Conservation (phyloP, 2,113 vertebrate genomes). For the Ictalurus punctatus region DNA sequence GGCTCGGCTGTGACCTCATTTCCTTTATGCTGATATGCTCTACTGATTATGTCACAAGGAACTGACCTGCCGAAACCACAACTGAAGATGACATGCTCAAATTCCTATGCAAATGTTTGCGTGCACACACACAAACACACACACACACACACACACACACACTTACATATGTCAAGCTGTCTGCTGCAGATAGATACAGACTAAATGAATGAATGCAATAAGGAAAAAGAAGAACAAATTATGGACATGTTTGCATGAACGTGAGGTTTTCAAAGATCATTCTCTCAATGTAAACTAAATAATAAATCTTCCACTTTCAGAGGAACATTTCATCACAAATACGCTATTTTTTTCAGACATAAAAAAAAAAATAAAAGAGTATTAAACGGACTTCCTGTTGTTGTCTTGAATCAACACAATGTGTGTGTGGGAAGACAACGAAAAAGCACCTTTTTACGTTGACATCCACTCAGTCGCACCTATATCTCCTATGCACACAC, state of each 20-base stretch:
- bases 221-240: background rate
- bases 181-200: background rate
- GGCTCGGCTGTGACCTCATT: slow-evolving; percentile 39
- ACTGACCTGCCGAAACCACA: slow-evolving; percentile 12
- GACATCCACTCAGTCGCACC: slow-evolving; percentile 36
- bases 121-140: background rate
- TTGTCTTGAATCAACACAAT: slow-evolving; percentile 65
- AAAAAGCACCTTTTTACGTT: slow-evolving; percentile 60
- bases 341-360: slow-evolving; percentile 53
- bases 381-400: slow-evolving; percentile 68
- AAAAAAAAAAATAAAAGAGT: slow-evolving; percentile 41
- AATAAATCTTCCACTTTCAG: background rate
- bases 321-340: background rate
- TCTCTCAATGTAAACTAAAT: background rate
- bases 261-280: background rate
- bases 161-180: slow-evolving; percentile 20
- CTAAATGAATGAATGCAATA: background rate
- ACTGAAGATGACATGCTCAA: slow-evolving; percentile 10
- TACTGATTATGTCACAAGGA: slow-evolving; percentile 34
- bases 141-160: background rate
- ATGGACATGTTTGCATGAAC: background rate
- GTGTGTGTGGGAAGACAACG: slow-evolving; percentile 59
- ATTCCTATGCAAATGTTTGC: slow-evolving; percentile 19
- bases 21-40: slow-evolving; percentile 28
- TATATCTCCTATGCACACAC: slow-evolving; percentile 27